Evolutionary conservation across 2,888 invertebrate genomes (phyloP).

Genomic region (Hipparchia sbordonii): DNA sequence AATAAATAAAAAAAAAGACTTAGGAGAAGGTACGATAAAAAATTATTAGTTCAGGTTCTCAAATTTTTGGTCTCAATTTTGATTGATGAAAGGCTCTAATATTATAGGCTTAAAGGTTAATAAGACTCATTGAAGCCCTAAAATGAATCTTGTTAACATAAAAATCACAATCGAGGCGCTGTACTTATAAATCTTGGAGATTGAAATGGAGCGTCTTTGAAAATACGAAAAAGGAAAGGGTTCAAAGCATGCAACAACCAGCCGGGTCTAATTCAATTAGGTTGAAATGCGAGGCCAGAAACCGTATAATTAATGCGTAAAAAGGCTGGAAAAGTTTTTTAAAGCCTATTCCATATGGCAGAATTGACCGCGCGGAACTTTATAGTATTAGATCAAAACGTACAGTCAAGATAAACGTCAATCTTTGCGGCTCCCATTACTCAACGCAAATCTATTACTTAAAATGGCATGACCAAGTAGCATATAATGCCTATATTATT

Average conservation of each 20-base stretch:
- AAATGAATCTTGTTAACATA: constrained; percentile 12
- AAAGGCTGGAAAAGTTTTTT: constrained; percentile 51
- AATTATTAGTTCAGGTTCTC: too few relatives aligned
- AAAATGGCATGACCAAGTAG: too few relatives aligned
- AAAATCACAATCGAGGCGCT: constrained; percentile 15
- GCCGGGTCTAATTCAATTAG: constrained; percentile 74
- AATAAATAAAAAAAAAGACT: too few relatives aligned
- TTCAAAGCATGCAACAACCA: constrained; percentile 22
- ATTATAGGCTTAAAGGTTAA: neutral
- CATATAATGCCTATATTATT: too few relatives aligned
- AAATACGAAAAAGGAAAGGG: constrained; percentile 13
- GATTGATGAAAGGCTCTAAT: neutral
- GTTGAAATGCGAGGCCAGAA: constrained; percentile 65
- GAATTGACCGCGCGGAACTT: neutral
- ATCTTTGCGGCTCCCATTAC: too few relatives aligned
- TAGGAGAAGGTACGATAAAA: too few relatives aligned
- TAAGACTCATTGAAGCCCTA: too few relatives aligned
- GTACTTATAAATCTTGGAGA: neutral
- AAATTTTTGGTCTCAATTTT: too few relatives aligned
- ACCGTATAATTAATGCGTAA: constrained; percentile 67
- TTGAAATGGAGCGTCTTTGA: constrained; percentile 15
- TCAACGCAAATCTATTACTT: too few relatives aligned
- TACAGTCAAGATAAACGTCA: too few relatives aligned
- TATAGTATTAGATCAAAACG: neutral
- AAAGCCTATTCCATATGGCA: constrained; percentile 43